Base-by-base conservation (phyloP, 1,140 invertebrate species). In the Drosophila sucinea region DNA sequence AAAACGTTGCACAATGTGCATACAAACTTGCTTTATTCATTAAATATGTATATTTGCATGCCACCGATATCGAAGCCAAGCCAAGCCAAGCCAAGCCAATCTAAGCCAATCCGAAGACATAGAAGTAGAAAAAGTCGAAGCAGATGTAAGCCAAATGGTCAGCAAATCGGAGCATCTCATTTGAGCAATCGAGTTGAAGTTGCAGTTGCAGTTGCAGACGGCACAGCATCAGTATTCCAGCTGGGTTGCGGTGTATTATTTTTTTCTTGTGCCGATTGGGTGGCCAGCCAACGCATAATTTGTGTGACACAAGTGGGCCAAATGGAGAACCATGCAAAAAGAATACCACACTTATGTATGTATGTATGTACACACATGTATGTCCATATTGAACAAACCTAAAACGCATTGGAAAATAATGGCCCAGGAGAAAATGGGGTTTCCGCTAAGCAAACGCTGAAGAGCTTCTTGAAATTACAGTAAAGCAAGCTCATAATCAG, bases 101-200 rank as follows among this genome's bases (percentile, higher is more conserved):
- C 35, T 8, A 38, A 38, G 54, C 65, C 66, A 70, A 77, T 32
- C 44, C 58, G 66, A 58, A 56, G 29, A 60, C 35, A 2, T 38
- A 77, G 23, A 32, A 25, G 40, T 23, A 54, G 32, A 10, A 33
- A 32, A 11, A 57, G 58, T 30, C 47, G 27, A 40, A n/a, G n/a
- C 1, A 58, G 40, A 73, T 82, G 72, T 86, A 86, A 79, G 83
- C 79, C 83, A 87, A 86, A 79, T 79, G 83, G 83, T 87, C 79
- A 86, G 83, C 40, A 87, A 87, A 85, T 85, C 79, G 75, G 82
- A 77, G 65, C 79, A 82, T 47, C 60, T 56, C 44, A 51, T 51
- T 51, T 29, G 35, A 60, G 64, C 51, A 66, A 65, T 64, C 66
- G 67, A 63, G 60, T 54, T 47, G 62, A 65, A 51, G 67, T 55